Conservation (phyloP, 2,797 vertebrate genomes). For the Phoebastria nigripes region DNA sequence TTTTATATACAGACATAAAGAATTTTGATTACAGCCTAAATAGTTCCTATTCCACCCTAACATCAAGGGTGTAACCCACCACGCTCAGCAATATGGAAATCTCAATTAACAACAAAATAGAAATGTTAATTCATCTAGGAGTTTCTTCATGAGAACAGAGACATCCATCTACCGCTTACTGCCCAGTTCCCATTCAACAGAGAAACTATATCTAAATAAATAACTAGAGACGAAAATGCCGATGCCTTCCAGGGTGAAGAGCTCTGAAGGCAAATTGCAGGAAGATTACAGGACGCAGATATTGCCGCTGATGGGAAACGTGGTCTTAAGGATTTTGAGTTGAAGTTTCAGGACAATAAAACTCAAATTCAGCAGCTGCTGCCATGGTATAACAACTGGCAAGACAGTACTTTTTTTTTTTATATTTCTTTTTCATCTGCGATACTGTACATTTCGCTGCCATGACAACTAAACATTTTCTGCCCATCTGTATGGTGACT, state of each 20-base stretch:
- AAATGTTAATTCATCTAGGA: not conserved
- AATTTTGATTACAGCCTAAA: not conserved
- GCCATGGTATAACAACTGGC: constrained; percentile 45
- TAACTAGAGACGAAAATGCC: not conserved
- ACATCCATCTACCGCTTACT: not conserved
- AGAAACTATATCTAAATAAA: not conserved
- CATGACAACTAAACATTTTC: constrained; percentile 60
- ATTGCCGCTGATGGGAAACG: not conserved
- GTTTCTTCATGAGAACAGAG: not conserved
- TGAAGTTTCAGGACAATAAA: constrained; percentile 42
- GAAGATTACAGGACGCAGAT: not conserved
- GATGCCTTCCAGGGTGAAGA: not conserved
- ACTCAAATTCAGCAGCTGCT: constrained; percentile 59
- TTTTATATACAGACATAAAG: not conserved
- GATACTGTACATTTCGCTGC: constrained; percentile 53
- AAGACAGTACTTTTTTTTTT: not conserved
- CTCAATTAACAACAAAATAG: not conserved
- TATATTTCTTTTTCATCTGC: constrained; percentile 23
- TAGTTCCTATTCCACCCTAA: not conserved
- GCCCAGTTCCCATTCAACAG: not conserved
- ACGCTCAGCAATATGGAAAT: not conserved
- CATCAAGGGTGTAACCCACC: not conserved
- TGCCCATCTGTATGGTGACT: constrained; percentile 46
- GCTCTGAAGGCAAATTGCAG: not conserved
- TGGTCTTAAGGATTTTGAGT: constrained; percentile 50